A percentile compares a stretch with the other conserved stretches of the same genome.
phyloP scores from a whole-genome alignment of 2,113 vertebrate species.

The Uria lomvia region DNA sequence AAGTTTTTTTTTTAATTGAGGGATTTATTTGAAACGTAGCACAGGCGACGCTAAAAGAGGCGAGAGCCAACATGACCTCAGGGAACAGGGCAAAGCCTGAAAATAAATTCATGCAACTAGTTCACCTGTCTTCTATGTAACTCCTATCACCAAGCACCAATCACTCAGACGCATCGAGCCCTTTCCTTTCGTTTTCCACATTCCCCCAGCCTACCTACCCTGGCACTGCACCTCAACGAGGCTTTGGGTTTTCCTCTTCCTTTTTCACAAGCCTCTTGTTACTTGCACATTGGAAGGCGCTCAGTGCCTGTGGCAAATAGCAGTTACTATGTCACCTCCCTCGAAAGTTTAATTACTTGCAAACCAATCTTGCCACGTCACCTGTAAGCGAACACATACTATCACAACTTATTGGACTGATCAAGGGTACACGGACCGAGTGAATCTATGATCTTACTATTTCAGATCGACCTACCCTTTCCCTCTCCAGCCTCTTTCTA shows the following conservation, averaged over 20 bases:
- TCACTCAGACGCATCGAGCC: background rate
- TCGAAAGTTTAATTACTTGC: background rate
- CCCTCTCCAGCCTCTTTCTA: background rate
- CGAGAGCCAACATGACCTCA: rapidly evolving
- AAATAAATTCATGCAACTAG: background rate
- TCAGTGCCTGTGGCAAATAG: background rate
- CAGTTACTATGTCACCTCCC: background rate
- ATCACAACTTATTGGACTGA: background rate
- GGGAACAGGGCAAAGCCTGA: background rate
- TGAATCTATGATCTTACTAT: background rate
- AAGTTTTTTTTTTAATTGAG: background rate
- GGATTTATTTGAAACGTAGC: background rate
- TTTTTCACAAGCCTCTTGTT: background rate
- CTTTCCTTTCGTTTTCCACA: background rate
- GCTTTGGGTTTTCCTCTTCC: background rate
- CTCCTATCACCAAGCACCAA: background rate
- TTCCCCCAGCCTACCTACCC: background rate
- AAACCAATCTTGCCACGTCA: background rate
- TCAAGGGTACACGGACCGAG: background rate
- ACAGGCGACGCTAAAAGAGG: background rate
- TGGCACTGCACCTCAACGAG: rapidly evolving
- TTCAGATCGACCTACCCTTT: background rate
- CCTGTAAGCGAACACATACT: background rate
- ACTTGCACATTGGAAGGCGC: background rate
- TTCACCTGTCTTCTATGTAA: background rate